A percentile compares a stretch with the other conserved stretches of the same genome.
Evolutionary conservation across 2,113 vertebrate species (phyloP).

Genomic region (Cavia porcellus): DNA sequence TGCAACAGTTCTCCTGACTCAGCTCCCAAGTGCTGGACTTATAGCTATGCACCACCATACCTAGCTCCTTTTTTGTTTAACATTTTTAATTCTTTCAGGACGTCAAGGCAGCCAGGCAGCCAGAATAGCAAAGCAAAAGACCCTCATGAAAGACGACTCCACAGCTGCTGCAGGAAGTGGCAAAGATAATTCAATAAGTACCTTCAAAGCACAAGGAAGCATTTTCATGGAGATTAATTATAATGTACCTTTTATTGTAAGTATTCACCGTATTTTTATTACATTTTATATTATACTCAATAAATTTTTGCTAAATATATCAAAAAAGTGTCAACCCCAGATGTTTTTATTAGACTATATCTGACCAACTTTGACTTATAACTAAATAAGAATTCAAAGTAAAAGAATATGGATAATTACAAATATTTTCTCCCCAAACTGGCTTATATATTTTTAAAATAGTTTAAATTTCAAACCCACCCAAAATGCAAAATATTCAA

Average conservation of each 20-base stretch:
- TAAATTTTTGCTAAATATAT: neutral
- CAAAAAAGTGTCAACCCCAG: neutral
- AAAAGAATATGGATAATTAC: neutral
- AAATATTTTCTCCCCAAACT: constrained; percentile 25
- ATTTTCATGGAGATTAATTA: neutral
- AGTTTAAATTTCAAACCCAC: neutral
- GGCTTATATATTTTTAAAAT: constrained; percentile 7
- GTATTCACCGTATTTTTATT: neutral
- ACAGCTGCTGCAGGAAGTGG: neutral
- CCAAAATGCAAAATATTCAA: constrained; percentile 52
- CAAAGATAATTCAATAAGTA: neutral
- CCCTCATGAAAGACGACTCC: neutral
- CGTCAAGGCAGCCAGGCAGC: neutral
- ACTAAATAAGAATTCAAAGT: constrained; percentile 27
- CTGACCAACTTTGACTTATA: constrained; percentile 21
- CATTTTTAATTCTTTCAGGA: neutral
- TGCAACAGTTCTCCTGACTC: too few relatives aligned
- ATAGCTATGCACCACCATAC: too few relatives aligned
- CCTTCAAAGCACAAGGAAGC: neutral
- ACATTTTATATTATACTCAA: neutral
- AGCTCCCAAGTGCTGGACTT: too few relatives aligned
- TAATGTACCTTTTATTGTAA: neutral
- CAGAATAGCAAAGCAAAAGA: neutral
- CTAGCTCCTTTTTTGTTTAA: too few relatives aligned
- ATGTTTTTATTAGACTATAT: neutral